Conservation (phyloP, 2,113 vertebrate species). For the Urocynchramus pylzowi region DNA sequence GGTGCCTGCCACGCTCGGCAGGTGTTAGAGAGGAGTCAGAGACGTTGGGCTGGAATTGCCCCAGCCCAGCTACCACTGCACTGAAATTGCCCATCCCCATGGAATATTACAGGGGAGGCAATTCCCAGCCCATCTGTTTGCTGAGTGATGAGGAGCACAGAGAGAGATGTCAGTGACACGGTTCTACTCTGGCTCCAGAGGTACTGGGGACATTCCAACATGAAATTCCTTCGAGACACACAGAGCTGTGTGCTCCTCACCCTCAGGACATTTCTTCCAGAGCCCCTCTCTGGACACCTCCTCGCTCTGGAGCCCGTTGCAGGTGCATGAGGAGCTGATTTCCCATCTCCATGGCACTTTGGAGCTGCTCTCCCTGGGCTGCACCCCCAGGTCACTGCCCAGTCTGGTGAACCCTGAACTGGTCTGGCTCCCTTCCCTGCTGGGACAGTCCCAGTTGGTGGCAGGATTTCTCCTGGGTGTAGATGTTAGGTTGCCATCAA, state of each 20-base stretch:
- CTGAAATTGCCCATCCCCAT: background rate
- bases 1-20: background rate
- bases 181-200: fast-evolving
- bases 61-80: fast-evolving
- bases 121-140: background rate
- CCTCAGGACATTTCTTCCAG: background rate
- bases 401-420: background rate
- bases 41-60: fast-evolving
- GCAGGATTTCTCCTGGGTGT: background rate
- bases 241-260: background rate
- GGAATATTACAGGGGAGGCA: background rate
- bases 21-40: background rate
- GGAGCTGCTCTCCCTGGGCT: background rate
- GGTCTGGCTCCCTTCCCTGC: background rate
- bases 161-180: fast-evolving
- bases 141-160: background rate
- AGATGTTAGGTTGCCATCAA: background rate
- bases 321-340: background rate
- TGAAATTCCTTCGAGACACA: fast-evolving
- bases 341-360: fast-evolving
- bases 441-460: background rate
- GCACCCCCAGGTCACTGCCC: background rate
- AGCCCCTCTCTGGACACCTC: background rate
- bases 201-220: background rate
- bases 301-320: fast-evolving